Conservation (phyloP, 2,888 invertebrate genomes). For the Lasioglossum oenotherae region DNA sequence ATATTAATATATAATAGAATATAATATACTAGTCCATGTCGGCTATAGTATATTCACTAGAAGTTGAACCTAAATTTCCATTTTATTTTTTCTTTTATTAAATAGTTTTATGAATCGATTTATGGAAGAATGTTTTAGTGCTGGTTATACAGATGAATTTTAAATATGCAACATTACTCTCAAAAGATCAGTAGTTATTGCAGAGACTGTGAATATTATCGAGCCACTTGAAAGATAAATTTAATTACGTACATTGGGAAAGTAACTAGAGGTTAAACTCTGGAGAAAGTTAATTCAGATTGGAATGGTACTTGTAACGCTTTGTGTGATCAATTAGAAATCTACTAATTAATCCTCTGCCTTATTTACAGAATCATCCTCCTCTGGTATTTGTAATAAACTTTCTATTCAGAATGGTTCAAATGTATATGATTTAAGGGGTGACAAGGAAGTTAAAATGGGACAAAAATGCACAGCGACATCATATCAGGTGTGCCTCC, state of each 20-base stretch:
- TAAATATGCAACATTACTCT: too few species aligned
- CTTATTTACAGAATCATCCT: neutral
- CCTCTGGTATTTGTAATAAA: neutral
- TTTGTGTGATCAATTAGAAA: neutral
- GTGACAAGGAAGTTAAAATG: neutral
- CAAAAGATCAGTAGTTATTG: too few species aligned
- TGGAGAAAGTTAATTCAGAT: neutral
- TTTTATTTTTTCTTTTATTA: too few species aligned
- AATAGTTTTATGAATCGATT: too few species aligned
- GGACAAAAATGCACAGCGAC: neutral
- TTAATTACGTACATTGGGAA: neutral
- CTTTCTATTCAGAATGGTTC: neutral
- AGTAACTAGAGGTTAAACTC: neutral
- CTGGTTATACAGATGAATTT: too few species aligned
- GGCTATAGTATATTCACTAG: too few species aligned
- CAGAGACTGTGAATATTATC: too few species aligned
- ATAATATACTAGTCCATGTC: too few species aligned
- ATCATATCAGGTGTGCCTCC: neutral
- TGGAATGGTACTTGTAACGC: neutral
- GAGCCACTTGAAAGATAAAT: neutral
- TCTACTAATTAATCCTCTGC: neutral
- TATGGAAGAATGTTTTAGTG: too few species aligned
- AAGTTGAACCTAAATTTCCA: too few species aligned
- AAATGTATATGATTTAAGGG: neutral
- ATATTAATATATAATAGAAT: too few species aligned